These are phyloP conservation scores for Meloidogyne chitwoodi DNA, from an alignment of 1,140 invertebrate species.

Conservation along the genomic window DNA sequence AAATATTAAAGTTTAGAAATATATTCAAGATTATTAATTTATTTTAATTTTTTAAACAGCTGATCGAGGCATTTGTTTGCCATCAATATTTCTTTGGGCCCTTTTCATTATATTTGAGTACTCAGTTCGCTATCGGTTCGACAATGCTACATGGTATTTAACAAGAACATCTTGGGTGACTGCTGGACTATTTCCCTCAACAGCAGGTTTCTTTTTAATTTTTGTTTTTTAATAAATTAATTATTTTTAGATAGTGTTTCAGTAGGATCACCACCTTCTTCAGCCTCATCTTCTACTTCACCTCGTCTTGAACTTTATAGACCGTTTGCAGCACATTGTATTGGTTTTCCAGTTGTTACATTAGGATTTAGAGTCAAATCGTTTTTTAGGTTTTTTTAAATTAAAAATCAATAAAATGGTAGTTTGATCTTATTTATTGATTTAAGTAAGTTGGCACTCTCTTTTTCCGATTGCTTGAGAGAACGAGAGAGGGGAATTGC, in stretches of 20 bases:
- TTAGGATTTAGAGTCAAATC: slow-evolving; percentile 73
- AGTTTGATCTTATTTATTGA: neutral
- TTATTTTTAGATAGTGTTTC: slow-evolving; percentile 67
- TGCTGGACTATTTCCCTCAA: slow-evolving; percentile 46
- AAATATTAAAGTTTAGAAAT: no score
- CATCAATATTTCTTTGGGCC: slow-evolving; percentile 46
- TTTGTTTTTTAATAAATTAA: neutral
- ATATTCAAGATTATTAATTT: no score
- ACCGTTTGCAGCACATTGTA: slow-evolving; percentile 95
- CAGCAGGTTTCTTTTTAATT: slow-evolving; percentile 26
- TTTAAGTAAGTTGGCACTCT: neutral
- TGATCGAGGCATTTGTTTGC: slow-evolving; percentile 46
- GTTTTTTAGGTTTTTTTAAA: slow-evolving; percentile 31
- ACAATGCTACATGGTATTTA: slow-evolving; percentile 85
- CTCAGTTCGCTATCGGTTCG: slow-evolving; percentile 75
- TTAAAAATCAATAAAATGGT: neutral
- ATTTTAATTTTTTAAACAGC: slow-evolving; percentile 4
- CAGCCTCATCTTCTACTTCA: slow-evolving; percentile 73
- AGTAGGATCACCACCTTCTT: slow-evolving; percentile 76
- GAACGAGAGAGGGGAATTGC: neutral
- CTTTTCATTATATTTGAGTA: slow-evolving; percentile 47
- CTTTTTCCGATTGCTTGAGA: no score
- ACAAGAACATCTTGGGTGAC: slow-evolving; percentile 76
- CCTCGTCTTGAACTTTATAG: slow-evolving; percentile 88
- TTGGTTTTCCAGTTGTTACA: slow-evolving; percentile 94